Evolutionary conservation across 2,113 vertebrate species (phyloP).

Genomic region (Nothoprocta pentlandii): DNA sequence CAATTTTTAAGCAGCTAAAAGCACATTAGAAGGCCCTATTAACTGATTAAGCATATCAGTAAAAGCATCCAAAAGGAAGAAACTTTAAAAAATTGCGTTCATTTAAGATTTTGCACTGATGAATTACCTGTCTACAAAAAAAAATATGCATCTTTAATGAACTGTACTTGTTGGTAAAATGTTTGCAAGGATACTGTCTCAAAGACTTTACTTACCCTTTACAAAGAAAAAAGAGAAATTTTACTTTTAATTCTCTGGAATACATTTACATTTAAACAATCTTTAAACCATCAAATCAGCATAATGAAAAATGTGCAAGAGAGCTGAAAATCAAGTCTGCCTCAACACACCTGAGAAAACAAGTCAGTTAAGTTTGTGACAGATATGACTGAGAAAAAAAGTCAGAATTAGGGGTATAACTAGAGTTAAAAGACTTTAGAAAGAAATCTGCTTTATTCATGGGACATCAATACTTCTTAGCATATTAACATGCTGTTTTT

Average conservation of each 20-base stretch:
- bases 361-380: background rate
- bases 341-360: background rate
- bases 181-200: background rate
- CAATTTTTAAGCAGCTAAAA: conserved; percentile 9
- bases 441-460: background rate
- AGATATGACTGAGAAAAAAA: background rate
- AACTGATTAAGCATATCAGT: background rate
- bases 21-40: background rate
- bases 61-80: background rate
- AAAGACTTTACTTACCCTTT: background rate
- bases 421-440: background rate
- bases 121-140: background rate
- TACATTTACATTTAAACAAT: background rate
- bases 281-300: background rate
- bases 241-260: background rate
- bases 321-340: background rate
- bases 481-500: conserved; percentile 29
- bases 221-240: background rate
- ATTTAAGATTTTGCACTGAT: background rate
- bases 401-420: background rate
- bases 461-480: background rate
- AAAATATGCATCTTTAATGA: background rate
- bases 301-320: background rate
- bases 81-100: background rate
- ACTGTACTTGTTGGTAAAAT: background rate